A percentile compares a stretch with the other conserved stretches of the same genome.
Conservation (phyloP, 1,140 invertebrate genomes). For the Heliconius hermathena region DNA sequence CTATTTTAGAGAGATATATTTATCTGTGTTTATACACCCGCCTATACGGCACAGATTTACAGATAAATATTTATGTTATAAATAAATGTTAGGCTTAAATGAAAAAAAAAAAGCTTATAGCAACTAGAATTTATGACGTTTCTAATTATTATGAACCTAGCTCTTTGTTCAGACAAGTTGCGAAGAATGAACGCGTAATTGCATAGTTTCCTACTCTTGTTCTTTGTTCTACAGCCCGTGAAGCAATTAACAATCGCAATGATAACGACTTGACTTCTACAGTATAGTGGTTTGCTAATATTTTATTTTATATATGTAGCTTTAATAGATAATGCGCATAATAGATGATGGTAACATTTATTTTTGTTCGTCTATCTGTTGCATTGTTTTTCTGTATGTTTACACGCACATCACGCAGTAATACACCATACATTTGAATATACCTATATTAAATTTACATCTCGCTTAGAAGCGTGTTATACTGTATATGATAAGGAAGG, state of each 20-base stretch:
- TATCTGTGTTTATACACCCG: too few species aligned
- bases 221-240: constrained; percentile 14
- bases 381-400: too few species aligned
- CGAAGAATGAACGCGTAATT: constrained; percentile 12
- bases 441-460: too few species aligned
- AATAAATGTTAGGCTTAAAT: too few species aligned
- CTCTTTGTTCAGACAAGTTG: constrained; percentile 17
- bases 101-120: neutral
- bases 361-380: too few species aligned
- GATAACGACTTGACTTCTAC: constrained; percentile 8
- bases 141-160: neutral
- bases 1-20: too few species aligned
- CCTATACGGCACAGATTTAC: too few species aligned
- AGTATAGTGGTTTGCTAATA: neutral
- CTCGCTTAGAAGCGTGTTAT: neutral
- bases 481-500: neutral
- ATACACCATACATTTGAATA: neutral
- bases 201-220: constrained; percentile 14
- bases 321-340: too few species aligned
- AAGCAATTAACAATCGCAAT: constrained; percentile 12
- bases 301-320: too few species aligned
- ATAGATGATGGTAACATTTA: too few species aligned
- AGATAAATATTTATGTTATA: too few species aligned
- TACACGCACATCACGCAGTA: neutral
- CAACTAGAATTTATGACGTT: neutral